Evolutionary conservation across 2,113 vertebrate species (phyloP), one percentile per base, ranked within the genome.

Genomic region (Stegastes partitus): DNA sequence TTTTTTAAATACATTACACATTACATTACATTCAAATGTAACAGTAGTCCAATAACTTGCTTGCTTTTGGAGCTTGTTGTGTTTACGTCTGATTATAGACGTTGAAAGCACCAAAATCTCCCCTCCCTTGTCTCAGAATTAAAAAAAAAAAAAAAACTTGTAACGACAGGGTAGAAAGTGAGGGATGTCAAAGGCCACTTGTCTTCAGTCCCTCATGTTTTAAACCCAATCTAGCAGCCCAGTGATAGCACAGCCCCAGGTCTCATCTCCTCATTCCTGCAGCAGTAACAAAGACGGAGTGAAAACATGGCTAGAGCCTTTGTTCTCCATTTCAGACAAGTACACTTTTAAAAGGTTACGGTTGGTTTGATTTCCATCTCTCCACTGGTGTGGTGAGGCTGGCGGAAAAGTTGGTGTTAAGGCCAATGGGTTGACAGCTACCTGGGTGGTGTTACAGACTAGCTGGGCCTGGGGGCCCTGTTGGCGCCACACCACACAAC

Each of bases 371-470:
- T 88, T 88, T 89, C 88, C 88, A 86, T 84, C 88, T 89, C 73
- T 74, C 53, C 77, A 39, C 77, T 37, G 67, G 79, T 74, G 64
- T 76, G 74, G 83, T 44, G 79, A 83, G 87, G 56, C 79, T 82
- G 87, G 74, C 15, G 77, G 84, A 85, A 77, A 82, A 76, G 79
- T 57, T 77, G 77, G 78, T 69, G 81, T 65, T 49, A 45, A 73
- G 84, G 86, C 84, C 85, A 87, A 47, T 11, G 86, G 92, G 87
- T 85, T 94, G 94, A 94, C 91, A 93, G 91, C 90, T 90, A 91
- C 86, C 88, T 93, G 90, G 91, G 93, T 91, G 92, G 84, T 89
- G 89, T 88, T 86, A 74, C 68, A 82, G 84, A 84, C 81, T 78
- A 55, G 84, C 81, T 59, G 83, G 76, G 85, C 89, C 91, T 73